Evolutionary conservation across 2,888 invertebrate genomes (phyloP), one percentile per base, ranked within the genome.

Genomic region (Synergus gifuensis): DNA sequence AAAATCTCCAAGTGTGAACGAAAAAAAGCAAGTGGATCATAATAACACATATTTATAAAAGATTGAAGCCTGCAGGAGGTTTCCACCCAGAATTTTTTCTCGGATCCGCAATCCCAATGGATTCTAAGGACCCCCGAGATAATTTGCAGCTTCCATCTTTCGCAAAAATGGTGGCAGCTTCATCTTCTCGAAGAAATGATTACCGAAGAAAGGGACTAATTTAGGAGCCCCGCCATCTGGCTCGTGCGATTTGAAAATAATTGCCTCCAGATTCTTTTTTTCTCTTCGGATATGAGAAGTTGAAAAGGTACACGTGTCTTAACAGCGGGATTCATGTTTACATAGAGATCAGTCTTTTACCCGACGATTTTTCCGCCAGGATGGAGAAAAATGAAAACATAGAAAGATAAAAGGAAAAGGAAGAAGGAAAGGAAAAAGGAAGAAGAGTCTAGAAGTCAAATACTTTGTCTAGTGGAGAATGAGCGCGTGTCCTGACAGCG

Each of bases 271-370:
- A 5, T 44, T 4, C 42, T 62, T 28, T 62, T 64, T 64, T 60
- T 60, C 22, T 12, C 22, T 22, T 54, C n/a, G n/a, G 54, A 54
- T 54, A 54, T 60, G 22, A 22, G 22, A 64, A 60, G 42, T 62
- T 73, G 77, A 76, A 69, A 73, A 78, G 82, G 84, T 85, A 84
- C 90, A 87, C 89, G 90, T 89, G 90, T 89, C 89, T 81, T 86
- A 77, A 81, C 88, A 86, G 89, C 88, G 82, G 90, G 88, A 83
- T 80, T 79, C 79, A 49, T 78, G 62, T 78, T 76, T 83, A 82
- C 79, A 83, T 77, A 82, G 79, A 78, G 83, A 82, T 80, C 80
- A 40, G 2, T 28, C n/a, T 16, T 54, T 78, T 44, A 78, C n/a
- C 42, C 22, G 46, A 36, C 49, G 54, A 66, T 44, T 54, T 77